Evolutionary conservation across 2,113 vertebrate genomes (phyloP), one percentile per base, ranked within the genome.

Genomic region (Trichechus manatus): DNA sequence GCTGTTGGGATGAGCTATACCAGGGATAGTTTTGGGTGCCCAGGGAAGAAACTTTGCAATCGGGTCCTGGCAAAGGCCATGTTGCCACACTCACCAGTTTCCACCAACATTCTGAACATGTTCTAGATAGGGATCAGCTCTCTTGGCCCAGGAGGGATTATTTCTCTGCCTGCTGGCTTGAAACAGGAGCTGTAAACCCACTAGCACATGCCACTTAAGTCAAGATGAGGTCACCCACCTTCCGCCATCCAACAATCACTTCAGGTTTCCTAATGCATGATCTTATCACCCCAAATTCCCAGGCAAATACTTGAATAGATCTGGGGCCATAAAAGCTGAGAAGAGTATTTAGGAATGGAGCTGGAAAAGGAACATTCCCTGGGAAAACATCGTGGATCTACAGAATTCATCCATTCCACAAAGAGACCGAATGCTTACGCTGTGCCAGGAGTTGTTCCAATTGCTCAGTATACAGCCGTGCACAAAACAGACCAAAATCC

Each of bases 71-170:
- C 87, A 78, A 78, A 94, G 79, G 39, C 77, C 22, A 31, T 50
- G 42, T 19, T 88, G 85, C 27, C 89, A 77, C 31, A 44, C 47
- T 78, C 14, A 77, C 64, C 74, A 63, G 44, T 42, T 47, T 9
- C 70, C 5, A 11, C 5, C 4, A 74, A 33, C 80, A 91, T 70
- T 94, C 89, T 84, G 93, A 97, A 93, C 80, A 94, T 74, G 50
- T 61, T 90, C 94, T 90, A 96, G 97, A 94, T 87, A 93, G 80
- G 87, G 83, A 95, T 89, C 82, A 33, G 83, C n/a, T 89, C 87
- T 89, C 77, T 96, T 95, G 87, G 97, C 59, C 42, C 33, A 23
- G 47, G 33, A 64, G 77, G 87, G 92, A 93, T 70, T 87, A 68
- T 20, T 89, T 77, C 61, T 74, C 47, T 86, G 90, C 81, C 80